Base-by-base conservation (phyloP, 2,797 vertebrate species). In the Xiphorhynchus erythropygius region DNA sequence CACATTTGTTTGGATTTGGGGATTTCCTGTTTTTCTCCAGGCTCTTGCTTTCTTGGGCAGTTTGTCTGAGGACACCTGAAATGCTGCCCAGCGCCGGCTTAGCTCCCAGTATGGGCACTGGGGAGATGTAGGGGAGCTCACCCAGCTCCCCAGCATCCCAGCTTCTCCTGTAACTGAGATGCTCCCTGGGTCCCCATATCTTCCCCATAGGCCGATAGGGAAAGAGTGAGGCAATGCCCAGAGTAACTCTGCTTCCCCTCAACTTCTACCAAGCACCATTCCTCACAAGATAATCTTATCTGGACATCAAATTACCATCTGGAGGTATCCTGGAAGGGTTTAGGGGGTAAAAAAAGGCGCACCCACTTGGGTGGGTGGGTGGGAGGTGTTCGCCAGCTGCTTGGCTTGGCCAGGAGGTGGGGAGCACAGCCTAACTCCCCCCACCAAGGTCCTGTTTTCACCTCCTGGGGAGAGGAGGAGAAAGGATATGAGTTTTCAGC, bases 61-160 rank as follows among this genome's bases (percentile, higher is more conserved):
- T 89, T 96, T 94, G 71, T 80, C 69, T 68, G 74, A 94, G 91
- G 93, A 94, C 86, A 91, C 70, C 84, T 53, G 70, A 93, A 90
- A 69, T 0, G 3, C 65, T 70, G 76, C 83, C 50, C 78, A 59
- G 23, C 0, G 0, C 49, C 2, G 3, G 46, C 62, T 85, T 55
- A 46, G 42, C 69, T 67, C 18, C 32, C 2, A 1, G 13, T 18
- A 33, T 55, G 49, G 11, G 1, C 18, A 74, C 0, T 6, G 5
- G 32, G 73, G n/a, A 37, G 56, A 82, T 21, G 33, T 0, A 6
- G 50, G 35, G 30, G 76, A 87, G n/a, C n/a, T 8, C 63, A 55
- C 19, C 44, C 30, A 37, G 49, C 27, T 44, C 19, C 27, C 18
- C 17, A 33, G 30, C 21, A 74, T 30, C 8, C 8, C 30, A 64